A percentile compares a stretch with the other conserved stretches of the same genome.
These are phyloP conservation scores for Agrenia bidenticulata DNA, from an alignment of 2,888 invertebrate species.

Conservation along the genomic window DNA sequence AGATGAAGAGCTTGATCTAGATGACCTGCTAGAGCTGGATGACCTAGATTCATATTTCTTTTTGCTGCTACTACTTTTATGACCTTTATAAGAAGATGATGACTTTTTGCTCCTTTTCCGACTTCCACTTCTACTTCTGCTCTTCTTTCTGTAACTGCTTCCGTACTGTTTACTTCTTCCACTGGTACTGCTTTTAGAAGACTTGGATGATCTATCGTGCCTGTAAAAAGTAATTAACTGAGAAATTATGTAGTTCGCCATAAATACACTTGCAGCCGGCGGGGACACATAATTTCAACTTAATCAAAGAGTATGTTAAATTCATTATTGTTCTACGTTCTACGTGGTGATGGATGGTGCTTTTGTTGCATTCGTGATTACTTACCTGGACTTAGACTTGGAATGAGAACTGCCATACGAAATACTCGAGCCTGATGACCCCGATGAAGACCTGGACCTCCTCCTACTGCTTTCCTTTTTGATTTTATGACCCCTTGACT, in stretches of 20 bases:
- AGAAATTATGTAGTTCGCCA: no score
- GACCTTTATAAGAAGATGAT: neutral
- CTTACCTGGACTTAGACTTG: neutral
- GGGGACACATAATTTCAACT: no score
- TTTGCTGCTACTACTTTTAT: constrained; percentile 18
- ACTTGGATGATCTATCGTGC: constrained; percentile 15
- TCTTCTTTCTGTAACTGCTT: constrained; percentile 13
- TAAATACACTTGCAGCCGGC: no score
- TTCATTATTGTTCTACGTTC: neutral
- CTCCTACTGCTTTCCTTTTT: neutral
- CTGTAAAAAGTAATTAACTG: neutral
- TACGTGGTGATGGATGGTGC: neutral
- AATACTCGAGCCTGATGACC: neutral
- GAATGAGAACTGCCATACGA: neutral
- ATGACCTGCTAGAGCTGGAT: constrained; percentile 28
- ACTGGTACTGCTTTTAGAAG: constrained; percentile 12
- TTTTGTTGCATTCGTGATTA: neutral
- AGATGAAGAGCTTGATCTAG: constrained; percentile 21
- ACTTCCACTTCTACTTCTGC: constrained; percentile 23
- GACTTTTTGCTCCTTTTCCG: neutral
- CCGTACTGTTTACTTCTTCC: constrained; percentile 14
- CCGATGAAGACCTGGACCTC: constrained; percentile 9
- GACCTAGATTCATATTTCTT: constrained; percentile 24
- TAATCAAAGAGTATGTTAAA: no score
- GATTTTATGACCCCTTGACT: neutral